Evolutionary conservation across 2,888 invertebrate species (phyloP).

Genomic region (Apoderus coryli): DNA sequence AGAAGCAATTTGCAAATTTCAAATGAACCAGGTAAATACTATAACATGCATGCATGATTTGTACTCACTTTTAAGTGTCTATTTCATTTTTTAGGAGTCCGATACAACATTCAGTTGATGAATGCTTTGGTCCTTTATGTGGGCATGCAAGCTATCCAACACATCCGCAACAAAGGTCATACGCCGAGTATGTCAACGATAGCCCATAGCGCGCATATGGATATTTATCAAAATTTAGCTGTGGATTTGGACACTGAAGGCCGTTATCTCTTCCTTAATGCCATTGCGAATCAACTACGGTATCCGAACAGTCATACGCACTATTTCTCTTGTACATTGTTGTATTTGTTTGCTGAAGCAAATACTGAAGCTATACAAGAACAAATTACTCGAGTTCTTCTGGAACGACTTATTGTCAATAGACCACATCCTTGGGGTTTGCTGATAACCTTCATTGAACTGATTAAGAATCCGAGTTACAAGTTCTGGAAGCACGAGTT

Average conservation of each 20-base stretch:
- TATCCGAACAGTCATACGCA: slow-evolving; percentile 99
- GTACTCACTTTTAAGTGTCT: too few species aligned
- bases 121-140: slow-evolving; percentile 96
- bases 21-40: slow-evolving; percentile 82
- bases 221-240: slow-evolving; percentile 97
- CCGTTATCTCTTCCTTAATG: slow-evolving; percentile 93
- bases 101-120: slow-evolving; percentile 89
- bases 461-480: slow-evolving; percentile 96
- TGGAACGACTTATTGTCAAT: slow-evolving; percentile 95
- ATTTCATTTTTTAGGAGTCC: too few species aligned
- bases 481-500: slow-evolving; percentile 99
- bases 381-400: slow-evolving; percentile 89
- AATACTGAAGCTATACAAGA: slow-evolving; percentile 97
- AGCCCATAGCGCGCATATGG: slow-evolving; percentile 97
- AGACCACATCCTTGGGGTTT: slow-evolving; percentile 99
- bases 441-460: slow-evolving; percentile 95
- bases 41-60: too few species aligned
- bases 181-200: slow-evolving; percentile 96
- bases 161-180: slow-evolving; percentile 80
- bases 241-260: slow-evolving; percentile 98
- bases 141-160: slow-evolving; percentile 88
- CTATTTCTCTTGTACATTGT: slow-evolving; percentile 95
- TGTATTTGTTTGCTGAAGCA: slow-evolving; percentile 95
- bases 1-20: slow-evolving; percentile 79
- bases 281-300: slow-evolving; percentile 95